These are phyloP conservation scores for Crenuchus spilurus DNA, from an alignment of 2,797 vertebrate genomes.

Conservation along the genomic window DNA sequence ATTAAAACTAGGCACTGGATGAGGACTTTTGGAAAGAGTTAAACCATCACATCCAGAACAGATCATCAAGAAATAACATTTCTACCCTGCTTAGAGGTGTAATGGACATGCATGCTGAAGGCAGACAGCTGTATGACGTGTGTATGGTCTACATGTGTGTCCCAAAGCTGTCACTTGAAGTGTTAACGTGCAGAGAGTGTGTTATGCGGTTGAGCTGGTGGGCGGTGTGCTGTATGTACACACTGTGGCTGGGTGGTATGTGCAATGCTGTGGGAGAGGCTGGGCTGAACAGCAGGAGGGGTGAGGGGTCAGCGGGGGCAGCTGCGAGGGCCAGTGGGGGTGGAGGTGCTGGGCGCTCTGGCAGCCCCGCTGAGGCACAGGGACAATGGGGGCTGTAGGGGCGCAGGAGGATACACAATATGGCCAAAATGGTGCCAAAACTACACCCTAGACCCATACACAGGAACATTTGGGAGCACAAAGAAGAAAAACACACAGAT, in stretches of 20 bases:
- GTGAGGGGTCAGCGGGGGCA: slow-evolving; percentile 79
- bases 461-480: slow-evolving; percentile 68
- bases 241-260: slow-evolving; percentile 24
- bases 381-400: slow-evolving; percentile 77
- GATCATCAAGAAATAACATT: no score
- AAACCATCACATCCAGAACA: no score
- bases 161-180: not conserved
- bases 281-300: slow-evolving; percentile 79
- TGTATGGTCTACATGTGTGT: not conserved
- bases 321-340: slow-evolving; percentile 55
- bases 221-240: not conserved
- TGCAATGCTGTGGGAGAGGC: slow-evolving; percentile 68
- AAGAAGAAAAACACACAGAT: slow-evolving; percentile 74
- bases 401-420: slow-evolving; percentile 72
- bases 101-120: no score
- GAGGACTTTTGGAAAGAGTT: no score
- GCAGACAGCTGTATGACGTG: no score
- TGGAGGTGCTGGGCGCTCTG: slow-evolving; percentile 44
- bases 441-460: slow-evolving; percentile 71
- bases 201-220: not conserved
- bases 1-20: no score
- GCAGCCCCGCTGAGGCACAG: slow-evolving; percentile 70
- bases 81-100: no score
- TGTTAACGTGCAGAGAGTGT: not conserved
- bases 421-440: slow-evolving; percentile 63